phyloP scores from a whole-genome alignment of 2,888 invertebrate genomes.

The Trichopria drosophilae region DNA sequence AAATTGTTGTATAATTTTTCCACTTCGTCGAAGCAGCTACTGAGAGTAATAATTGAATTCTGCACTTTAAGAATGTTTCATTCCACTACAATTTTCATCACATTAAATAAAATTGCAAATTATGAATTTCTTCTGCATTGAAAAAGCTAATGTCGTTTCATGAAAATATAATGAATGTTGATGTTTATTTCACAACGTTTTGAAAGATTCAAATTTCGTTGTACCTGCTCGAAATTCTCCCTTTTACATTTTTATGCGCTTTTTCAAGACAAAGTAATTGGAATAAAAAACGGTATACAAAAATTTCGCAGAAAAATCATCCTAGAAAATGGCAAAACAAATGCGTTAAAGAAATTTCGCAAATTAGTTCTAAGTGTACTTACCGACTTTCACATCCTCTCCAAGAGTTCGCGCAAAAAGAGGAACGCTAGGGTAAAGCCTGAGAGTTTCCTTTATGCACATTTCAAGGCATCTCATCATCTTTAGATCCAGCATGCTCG shows the following conservation, averaged over 20 bases:
- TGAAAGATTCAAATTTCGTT: no score
- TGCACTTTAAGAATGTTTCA: no score
- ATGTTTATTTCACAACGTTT: no score
- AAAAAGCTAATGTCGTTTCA: neutral
- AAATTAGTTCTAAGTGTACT: conserved; percentile 2
- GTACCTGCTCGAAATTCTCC: no score
- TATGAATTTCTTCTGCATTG: neutral
- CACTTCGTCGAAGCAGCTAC: no score
- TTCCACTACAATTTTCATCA: no score
- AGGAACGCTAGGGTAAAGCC: conserved; percentile 53
- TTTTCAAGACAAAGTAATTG: no score
- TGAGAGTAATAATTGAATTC: no score
- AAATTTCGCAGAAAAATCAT: neutral
- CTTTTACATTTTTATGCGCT: no score
- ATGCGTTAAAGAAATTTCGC: conserved; percentile 6
- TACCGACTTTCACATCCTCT: conserved; percentile 49
- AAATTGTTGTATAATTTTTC: no score
- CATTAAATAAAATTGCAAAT: neutral
- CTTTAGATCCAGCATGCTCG: conserved; percentile 44
- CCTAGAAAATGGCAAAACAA: neutral
- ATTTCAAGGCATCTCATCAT: conserved; percentile 49
- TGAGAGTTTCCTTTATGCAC: conserved; percentile 52
- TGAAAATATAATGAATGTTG: no score
- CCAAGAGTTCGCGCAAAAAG: conserved; percentile 48
- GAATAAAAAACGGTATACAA: neutral